Conservation (phyloP, 2,113 vertebrate species). For the Malurus melanocephalus region DNA sequence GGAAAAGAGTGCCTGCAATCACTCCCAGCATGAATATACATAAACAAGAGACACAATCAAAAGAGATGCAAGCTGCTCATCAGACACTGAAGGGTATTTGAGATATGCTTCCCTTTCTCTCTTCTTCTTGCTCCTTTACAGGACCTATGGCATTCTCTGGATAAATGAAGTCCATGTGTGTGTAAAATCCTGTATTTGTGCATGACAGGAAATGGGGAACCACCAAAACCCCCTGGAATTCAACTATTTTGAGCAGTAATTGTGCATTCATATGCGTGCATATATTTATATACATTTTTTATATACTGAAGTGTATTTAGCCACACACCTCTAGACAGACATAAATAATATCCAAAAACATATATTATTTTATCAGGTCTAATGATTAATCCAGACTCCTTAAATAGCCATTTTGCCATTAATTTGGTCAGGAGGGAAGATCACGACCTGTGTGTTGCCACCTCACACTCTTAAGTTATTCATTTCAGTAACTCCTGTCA, state of each 20-base stretch:
- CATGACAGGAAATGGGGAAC: background rate
- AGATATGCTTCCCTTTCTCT: background rate
- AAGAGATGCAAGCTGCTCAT: background rate
- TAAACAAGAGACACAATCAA: background rate
- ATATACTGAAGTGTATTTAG: background rate
- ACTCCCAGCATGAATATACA: background rate
- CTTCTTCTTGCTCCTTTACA: background rate
- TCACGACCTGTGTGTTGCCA: background rate
- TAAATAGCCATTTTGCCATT: background rate
- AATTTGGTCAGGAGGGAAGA: background rate
- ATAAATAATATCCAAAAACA: background rate
- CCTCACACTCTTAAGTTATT: background rate
- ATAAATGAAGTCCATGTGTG: background rate
- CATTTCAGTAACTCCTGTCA: background rate
- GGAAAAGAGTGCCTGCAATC: background rate
- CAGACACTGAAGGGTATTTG: background rate
- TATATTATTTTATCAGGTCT: background rate
- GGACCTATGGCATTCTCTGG: background rate
- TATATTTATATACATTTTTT: background rate
- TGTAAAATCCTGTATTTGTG: background rate
- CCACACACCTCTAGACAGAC: background rate
- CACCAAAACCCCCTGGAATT: fast-evolving
- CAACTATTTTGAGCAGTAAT: background rate
- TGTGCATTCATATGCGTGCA: background rate
- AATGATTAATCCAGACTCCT: background rate